Evolutionary conservation across 2,888 invertebrate genomes (phyloP).

Genomic region (Pediacus dermestoides): DNA sequence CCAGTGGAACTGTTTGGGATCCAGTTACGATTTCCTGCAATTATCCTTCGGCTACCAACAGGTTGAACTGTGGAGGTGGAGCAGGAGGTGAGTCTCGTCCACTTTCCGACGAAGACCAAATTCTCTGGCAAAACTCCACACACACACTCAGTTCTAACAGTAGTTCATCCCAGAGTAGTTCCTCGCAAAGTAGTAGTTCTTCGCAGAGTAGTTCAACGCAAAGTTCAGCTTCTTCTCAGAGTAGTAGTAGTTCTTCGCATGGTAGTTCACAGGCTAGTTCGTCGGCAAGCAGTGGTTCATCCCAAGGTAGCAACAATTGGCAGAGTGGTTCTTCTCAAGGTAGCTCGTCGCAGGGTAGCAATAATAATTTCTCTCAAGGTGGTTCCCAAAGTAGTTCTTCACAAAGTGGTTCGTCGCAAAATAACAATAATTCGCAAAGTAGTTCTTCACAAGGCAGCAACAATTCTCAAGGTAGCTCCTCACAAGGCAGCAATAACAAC

Average conservation of each 20-base stretch:
- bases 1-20: constrained; percentile 77
- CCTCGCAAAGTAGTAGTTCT: constrained; percentile 12
- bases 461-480: constrained; percentile 12
- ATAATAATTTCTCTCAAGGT: too few relatives aligned
- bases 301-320: too few relatives aligned
- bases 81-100: constrained; percentile 25
- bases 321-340: constrained; percentile 11
- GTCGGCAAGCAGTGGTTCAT: constrained; percentile 4
- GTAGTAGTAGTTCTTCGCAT: constrained; percentile 4
- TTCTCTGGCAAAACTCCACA: constrained; percentile 9
- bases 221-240: not conserved
- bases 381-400: constrained; percentile 4
- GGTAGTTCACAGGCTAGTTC: not conserved
- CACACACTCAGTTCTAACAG: constrained; percentile 18
- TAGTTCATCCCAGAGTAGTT: constrained; percentile 20
- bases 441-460: constrained; percentile 11
- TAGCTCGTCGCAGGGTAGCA: constrained; percentile 1
- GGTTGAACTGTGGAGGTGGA: constrained; percentile 37
- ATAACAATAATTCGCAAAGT: constrained; percentile 9
- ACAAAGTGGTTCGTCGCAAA: constrained; percentile 10
- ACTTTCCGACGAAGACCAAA: not conserved
- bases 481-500: too few relatives aligned
- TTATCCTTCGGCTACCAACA: constrained; percentile 63
- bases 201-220: constrained; percentile 7
- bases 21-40: constrained; percentile 66